These are phyloP conservation scores for Etheostoma spectabile DNA, from an alignment of 2,113 vertebrate species.

Conservation along the genomic window DNA sequence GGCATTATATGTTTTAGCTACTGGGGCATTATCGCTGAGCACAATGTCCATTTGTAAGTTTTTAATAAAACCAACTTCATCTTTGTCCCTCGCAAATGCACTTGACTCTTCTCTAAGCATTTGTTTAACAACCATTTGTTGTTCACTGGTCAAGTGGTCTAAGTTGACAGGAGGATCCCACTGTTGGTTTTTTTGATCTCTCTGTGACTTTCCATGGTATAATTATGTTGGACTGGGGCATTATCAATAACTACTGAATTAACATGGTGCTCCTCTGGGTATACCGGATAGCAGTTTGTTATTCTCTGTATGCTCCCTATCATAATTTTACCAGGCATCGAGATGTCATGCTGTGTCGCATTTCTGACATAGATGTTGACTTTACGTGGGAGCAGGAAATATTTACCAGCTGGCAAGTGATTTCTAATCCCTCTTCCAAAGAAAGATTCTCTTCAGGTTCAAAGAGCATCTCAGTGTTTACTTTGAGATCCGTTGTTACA, in stretches of 20 bases:
- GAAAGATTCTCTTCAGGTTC: neutral
- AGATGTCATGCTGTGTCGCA: no score
- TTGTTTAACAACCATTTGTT: no score
- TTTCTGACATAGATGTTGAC: neutral
- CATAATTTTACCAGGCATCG: no score
- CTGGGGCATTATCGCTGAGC: neutral
- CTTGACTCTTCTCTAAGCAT: neutral
- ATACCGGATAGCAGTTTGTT: neutral
- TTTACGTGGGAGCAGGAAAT: neutral
- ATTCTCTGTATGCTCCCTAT: constrained; percentile 13
- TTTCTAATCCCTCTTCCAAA: neutral
- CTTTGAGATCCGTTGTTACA: no score
- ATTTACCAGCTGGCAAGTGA: neutral
- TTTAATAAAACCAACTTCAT: neutral
- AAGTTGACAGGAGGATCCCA: no score
- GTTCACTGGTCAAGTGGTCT: no score
- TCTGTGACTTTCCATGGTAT: neutral
- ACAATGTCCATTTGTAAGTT: constrained; percentile 14
- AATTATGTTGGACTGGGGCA: no score
- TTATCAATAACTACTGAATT: neutral
- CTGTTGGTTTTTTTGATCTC: no score
- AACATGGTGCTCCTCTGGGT: neutral
- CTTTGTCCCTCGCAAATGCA: neutral
- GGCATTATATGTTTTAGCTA: constrained; percentile 14
- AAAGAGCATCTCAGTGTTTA: no score